These are phyloP conservation scores for Meloidogyne chitwoodi DNA, from an alignment of 1,140 invertebrate species.

Conservation along the genomic window DNA sequence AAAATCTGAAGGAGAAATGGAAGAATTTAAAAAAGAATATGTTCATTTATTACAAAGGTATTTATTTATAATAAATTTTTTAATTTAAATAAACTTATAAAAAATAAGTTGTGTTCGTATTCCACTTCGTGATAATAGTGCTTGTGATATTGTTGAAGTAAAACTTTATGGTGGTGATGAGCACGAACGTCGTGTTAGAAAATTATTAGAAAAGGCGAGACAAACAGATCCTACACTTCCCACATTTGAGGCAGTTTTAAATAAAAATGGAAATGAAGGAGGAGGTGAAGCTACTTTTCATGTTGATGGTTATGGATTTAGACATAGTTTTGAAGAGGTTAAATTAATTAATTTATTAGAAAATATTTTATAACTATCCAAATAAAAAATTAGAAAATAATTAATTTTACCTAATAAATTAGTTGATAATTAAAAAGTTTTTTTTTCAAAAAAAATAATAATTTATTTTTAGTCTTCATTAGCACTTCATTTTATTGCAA, in stretches of 20 bases:
- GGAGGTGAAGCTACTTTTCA: constrained; percentile 59
- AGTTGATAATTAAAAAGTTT: too few relatives aligned
- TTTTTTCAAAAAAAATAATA: too few relatives aligned
- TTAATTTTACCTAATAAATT: too few relatives aligned
- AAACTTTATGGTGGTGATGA: constrained; percentile 64
- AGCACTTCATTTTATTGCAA: constrained; percentile 65
- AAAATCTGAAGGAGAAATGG: constrained; percentile 61
- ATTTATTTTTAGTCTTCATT: constrained; percentile 54
- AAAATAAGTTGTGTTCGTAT: constrained; percentile 61
- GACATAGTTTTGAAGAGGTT: constrained; percentile 60
- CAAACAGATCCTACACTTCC: constrained; percentile 64
- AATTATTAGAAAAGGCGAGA: constrained; percentile 63
- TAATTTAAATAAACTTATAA: background rate
- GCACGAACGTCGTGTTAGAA: constrained; percentile 63
- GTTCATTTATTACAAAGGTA: constrained; percentile 63
- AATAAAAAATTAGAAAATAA: too few relatives aligned
- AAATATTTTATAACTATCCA: too few relatives aligned
- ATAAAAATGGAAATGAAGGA: constrained; percentile 14
- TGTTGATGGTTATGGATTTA: constrained; percentile 65
- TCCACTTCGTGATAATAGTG: constrained; percentile 61
- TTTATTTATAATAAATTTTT: background rate
- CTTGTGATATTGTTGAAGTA: constrained; percentile 62
- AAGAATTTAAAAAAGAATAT: constrained; percentile 65
- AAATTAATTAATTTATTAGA: background rate
- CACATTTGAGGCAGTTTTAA: constrained; percentile 60